Evolutionary conservation across 2,797 vertebrate species (phyloP).

Genomic region (Sebastes itinus): DNA sequence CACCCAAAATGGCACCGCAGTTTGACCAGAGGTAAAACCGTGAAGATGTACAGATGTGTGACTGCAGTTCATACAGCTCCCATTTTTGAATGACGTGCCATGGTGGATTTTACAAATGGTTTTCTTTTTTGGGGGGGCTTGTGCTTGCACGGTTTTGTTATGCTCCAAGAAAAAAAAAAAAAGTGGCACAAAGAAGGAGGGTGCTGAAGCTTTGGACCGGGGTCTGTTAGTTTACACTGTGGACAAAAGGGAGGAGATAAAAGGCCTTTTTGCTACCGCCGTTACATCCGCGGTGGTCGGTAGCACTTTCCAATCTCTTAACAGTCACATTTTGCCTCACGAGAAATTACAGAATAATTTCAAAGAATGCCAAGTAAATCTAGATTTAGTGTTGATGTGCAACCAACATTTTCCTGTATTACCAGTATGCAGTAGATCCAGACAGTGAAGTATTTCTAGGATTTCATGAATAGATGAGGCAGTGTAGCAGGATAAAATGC

Average conservation of each 20-base stretch:
- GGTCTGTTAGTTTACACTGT: constrained; percentile 68
- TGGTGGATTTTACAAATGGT: constrained; percentile 52
- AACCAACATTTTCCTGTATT: constrained; percentile 10
- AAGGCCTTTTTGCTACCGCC: constrained; percentile 1
- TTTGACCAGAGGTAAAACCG: constrained; percentile 47
- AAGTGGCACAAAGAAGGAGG: constrained; percentile 41
- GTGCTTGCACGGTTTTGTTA: constrained; percentile 44
- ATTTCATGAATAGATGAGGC: constrained; percentile 1
- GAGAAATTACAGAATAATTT: background rate
- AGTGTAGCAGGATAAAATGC: background rate
- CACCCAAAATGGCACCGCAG: constrained; percentile 20
- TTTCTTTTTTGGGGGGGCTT: constrained; percentile 25
- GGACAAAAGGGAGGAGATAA: constrained; percentile 27
- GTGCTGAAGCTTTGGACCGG: background rate
- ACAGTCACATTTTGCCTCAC: constrained; percentile 20
- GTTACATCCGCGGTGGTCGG: background rate
- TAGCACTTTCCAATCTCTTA: background rate
- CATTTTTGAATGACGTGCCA: constrained; percentile 71
- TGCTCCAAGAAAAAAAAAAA: constrained; percentile 14
- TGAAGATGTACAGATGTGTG: constrained; percentile 57
- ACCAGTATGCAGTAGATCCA: constrained; percentile 10
- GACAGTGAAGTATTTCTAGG: constrained; percentile 1
- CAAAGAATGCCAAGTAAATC: background rate
- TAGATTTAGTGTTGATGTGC: constrained; percentile 14
- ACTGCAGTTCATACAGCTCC: constrained; percentile 45